phyloP scores from a whole-genome alignment of 2,888 invertebrate species.

The Drosophila basisetae region DNA sequence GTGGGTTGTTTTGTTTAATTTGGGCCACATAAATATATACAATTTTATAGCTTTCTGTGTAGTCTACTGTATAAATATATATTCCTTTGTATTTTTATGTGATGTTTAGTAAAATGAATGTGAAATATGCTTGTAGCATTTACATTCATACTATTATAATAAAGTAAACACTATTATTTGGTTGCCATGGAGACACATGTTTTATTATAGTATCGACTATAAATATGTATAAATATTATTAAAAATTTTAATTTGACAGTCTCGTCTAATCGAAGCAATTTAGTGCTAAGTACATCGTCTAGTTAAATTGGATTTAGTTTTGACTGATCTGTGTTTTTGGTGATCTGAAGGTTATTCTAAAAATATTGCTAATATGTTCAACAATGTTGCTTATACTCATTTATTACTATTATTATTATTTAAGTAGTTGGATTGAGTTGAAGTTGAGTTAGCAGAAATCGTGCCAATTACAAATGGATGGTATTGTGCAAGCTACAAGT shows the following conservation, averaged over 20 bases:
- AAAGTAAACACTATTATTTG: not conserved
- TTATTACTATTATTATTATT: no score
- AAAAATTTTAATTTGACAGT: not conserved
- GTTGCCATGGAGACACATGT: not conserved
- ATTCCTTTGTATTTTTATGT: not conserved
- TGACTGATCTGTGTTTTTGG: not conserved
- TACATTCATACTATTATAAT: not conserved
- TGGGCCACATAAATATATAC: not conserved
- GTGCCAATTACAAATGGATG: conserved; percentile 3
- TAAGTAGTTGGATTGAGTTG: not conserved
- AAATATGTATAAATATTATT: not conserved
- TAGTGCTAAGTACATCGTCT: not conserved
- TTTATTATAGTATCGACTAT: not conserved
- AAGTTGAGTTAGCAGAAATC: not conserved
- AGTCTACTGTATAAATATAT: not conserved
- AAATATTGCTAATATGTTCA: not conserved
- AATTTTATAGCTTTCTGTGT: not conserved
- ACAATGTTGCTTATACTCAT: not conserved
- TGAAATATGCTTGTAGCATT: not conserved
- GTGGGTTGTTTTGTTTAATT: conserved; percentile 3
- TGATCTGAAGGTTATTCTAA: not conserved
- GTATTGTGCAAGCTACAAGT: not conserved
- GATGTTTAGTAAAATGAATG: not conserved
- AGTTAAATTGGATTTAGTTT: not conserved
- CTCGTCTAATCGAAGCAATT: not conserved